These are phyloP conservation scores for Phocoena sinus DNA, from an alignment of 2,113 vertebrate genomes.

Conservation along the genomic window DNA sequence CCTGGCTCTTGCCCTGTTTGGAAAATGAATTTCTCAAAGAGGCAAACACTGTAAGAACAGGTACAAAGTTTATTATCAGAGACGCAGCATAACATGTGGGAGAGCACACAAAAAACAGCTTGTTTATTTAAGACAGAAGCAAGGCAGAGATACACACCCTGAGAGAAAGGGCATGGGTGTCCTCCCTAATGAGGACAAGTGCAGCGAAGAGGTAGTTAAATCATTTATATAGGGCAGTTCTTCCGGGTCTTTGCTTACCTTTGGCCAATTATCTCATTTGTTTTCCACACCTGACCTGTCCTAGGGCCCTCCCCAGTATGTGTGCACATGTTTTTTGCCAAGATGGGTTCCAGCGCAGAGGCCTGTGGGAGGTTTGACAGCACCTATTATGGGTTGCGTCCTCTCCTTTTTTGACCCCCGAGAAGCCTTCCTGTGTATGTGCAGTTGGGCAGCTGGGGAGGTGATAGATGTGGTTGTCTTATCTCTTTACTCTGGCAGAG, in stretches of 20 bases:
- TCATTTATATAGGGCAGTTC: neutral
- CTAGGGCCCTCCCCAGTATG: neutral
- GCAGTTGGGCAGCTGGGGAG: too few relatives aligned
- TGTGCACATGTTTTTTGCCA: neutral
- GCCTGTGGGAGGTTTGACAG: neutral
- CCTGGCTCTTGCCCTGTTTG: neutral
- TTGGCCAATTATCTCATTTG: neutral
- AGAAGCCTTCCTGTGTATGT: too few relatives aligned
- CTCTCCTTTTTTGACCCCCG: neutral
- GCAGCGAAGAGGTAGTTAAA: neutral
- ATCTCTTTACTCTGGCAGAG: neutral
- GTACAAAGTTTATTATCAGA: neutral
- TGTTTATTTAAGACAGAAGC: neutral
- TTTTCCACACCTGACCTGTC: neutral
- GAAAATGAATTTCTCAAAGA: neutral
- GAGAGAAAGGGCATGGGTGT: neutral
- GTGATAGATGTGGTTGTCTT: neutral
- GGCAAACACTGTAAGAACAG: neutral
- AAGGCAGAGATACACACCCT: neutral
- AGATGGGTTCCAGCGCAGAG: neutral
- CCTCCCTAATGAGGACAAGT: neutral
- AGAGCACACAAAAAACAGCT: neutral
- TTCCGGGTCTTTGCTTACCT: neutral
- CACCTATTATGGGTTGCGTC: neutral
- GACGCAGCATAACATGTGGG: neutral